A percentile compares a stretch with the other conserved stretches of the same genome.
These are phyloP conservation scores for Ceratosolen fusciceps DNA, from an alignment of 1,140 invertebrate genomes.

Conservation along the genomic window DNA sequence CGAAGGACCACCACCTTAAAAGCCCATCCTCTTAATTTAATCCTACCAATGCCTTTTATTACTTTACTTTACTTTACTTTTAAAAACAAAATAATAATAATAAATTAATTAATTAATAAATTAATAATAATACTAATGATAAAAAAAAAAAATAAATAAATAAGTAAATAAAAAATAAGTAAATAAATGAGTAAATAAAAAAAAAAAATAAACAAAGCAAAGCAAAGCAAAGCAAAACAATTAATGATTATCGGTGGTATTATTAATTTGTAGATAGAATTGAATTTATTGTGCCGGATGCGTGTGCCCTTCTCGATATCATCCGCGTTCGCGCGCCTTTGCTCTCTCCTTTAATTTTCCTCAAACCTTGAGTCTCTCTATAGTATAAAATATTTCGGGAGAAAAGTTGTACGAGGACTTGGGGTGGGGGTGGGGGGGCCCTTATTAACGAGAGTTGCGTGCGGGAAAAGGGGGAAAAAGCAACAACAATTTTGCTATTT, in stretches of 20 bases:
- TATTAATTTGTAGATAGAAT: constrained; percentile 50
- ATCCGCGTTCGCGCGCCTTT: constrained; percentile 27
- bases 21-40: background rate
- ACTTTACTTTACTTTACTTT: constrained; percentile 19
- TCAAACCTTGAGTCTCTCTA: constrained; percentile 31
- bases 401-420: constrained; percentile 33
- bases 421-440: too few species aligned
- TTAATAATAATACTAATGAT: too few species aligned
- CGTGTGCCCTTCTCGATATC: constrained; percentile 27
- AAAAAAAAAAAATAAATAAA: too few species aligned
- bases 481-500: background rate
- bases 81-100: too few species aligned
- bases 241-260: constrained; percentile 45
- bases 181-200: too few species aligned
- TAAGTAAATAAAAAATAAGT: too few species aligned
- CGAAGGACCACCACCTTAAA: too few species aligned
- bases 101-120: too few species aligned
- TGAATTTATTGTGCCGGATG: constrained; percentile 40
- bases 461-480: background rate
- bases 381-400: constrained; percentile 24
- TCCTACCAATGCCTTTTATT: constrained; percentile 25
- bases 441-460: background rate
- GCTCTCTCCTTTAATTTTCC: constrained; percentile 39
- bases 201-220: too few species aligned
- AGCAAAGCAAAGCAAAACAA: too few species aligned